Percentiles rank a stretch among this genome's conserved stretches.
Evolutionary conservation across 1,140 invertebrate genomes (phyloP).

Genomic region (Leptopilina boulardi): DNA sequence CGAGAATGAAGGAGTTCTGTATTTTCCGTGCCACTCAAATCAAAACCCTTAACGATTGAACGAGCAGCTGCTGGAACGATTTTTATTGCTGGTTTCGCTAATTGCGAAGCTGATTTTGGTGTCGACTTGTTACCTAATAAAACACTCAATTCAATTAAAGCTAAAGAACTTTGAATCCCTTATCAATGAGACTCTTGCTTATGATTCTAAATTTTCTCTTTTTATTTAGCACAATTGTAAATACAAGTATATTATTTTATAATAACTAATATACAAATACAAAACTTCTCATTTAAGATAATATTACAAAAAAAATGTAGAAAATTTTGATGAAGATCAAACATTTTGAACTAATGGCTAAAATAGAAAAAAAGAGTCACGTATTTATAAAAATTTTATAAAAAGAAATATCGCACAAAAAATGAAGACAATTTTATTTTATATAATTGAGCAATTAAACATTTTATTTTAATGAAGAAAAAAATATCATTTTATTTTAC

Average conservation of each 20-base stretch:
- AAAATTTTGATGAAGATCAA: no score
- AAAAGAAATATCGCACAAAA: no score
- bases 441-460: no score
- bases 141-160: conserved; percentile 45
- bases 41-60: conserved; percentile 64
- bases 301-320: no score
- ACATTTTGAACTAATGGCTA: no score
- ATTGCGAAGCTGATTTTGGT: conserved; percentile 58
- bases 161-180: neutral
- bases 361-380: no score
- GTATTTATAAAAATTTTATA: no score
- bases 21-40: conserved; percentile 60
- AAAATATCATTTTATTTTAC: no score
- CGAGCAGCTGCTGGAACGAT: conserved; percentile 63
- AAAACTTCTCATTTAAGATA: no score
- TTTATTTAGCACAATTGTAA: neutral
- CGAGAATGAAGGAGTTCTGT: conserved; percentile 59
- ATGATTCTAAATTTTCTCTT: neutral
- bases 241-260: neutral
- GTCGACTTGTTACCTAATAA: conserved; percentile 64
- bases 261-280: neutral
- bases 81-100: conserved; percentile 63
- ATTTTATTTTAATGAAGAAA: no score
- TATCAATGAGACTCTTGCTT: no score
- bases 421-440: no score